Percentiles rank a stretch among this genome's conserved stretches.
Conservation (phyloP, 2,113 vertebrate species). For the Opisthocomus hoazin region DNA sequence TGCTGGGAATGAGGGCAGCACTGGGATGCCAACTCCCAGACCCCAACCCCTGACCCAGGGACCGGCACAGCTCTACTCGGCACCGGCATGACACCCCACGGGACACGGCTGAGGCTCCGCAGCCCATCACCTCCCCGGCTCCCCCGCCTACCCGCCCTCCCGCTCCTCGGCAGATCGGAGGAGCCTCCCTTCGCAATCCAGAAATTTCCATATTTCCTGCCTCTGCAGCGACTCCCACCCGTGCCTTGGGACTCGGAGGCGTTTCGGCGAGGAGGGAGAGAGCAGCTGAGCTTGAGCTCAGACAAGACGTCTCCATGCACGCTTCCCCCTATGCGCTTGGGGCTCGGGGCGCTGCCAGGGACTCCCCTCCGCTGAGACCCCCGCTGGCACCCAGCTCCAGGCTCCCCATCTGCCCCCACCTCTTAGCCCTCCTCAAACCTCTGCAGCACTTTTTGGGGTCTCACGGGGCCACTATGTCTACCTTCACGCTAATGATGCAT, state of each 20-base stretch:
- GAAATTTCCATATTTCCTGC: background rate
- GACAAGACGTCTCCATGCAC: rapidly evolving
- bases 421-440: background rate
- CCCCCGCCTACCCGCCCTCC: background rate
- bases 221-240: background rate
- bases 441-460: background rate
- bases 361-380: background rate
- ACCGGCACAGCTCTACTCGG: too few species aligned
- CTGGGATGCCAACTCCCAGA: background rate
- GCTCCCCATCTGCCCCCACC: background rate
- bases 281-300: background rate
- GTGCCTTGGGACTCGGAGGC: background rate
- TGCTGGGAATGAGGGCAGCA: background rate
- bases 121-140: background rate
- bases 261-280: background rate
- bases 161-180: background rate
- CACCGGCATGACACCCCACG: rapidly evolving
- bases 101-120: background rate
- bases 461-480: background rate
- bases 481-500: rapidly evolving
- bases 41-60: background rate
- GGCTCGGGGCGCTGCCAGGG: rapidly evolving
- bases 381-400: background rate
- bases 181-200: background rate
- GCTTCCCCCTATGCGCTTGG: rapidly evolving